These are phyloP conservation scores for Nymphalis polychloros DNA, from an alignment of 2,888 invertebrate species.

Conservation along the genomic window DNA sequence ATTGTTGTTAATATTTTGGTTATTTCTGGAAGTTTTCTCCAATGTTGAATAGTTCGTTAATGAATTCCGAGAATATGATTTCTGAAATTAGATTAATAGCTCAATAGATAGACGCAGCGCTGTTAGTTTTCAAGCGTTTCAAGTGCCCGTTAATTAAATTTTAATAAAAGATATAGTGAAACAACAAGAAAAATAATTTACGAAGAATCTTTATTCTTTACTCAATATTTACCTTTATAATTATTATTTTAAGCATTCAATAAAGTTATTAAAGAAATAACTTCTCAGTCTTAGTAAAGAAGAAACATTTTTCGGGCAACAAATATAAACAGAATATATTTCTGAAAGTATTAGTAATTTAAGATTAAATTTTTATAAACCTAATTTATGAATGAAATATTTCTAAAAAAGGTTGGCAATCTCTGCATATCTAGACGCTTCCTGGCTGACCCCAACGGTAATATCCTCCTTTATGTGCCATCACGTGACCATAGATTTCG, in stretches of 20 bases:
- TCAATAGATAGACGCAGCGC: no score
- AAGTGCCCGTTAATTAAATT: no score
- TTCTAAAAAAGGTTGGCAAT: slow-evolving; percentile 44
- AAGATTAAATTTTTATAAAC: no score
- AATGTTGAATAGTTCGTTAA: background rate
- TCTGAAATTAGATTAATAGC: background rate
- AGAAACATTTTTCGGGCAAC: background rate
- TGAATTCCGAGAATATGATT: background rate
- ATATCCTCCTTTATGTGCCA: slow-evolving; percentile 54
- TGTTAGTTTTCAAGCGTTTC: no score
- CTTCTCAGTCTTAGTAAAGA: background rate
- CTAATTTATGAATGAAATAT: slow-evolving; percentile 1
- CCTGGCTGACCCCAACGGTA: slow-evolving; percentile 52
- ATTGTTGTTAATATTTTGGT: no score
- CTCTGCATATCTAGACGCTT: slow-evolving; percentile 43
- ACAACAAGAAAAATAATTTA: background rate
- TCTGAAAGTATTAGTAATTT: no score
- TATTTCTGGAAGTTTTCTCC: background rate
- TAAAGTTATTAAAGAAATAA: background rate
- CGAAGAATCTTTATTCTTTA: background rate
- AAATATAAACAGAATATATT: background rate
- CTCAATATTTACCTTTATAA: background rate
- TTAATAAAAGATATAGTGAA: background rate
- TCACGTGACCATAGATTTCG: slow-evolving; percentile 39
- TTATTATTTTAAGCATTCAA: no score